Evolutionary conservation across 2,113 vertebrate species (phyloP), one percentile per base, ranked within the genome.

Genomic region (Parotia lawesii): DNA sequence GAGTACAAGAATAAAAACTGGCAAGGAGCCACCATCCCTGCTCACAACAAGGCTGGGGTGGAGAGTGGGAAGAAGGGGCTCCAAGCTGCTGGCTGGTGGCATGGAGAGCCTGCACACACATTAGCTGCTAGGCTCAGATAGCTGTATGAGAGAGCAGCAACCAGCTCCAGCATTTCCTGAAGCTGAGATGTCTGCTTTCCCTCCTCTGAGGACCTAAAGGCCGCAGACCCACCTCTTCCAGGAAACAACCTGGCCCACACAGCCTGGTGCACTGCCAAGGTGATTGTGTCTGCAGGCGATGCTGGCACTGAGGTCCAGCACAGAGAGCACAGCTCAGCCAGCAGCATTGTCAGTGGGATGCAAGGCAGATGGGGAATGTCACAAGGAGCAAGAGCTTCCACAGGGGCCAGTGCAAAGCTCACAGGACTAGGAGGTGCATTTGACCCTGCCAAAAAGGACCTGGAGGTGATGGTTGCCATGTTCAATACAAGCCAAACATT

Each of bases 311-410:
- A 37, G 51, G 33, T n/a, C 28, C 8, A 2, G 69, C 69, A 57
- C 0, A 0, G 58, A 56, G 57, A 70, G 79, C 83, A 35, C 1
- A 3, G 62, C 79, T 72, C 10, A 6, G 78, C 65, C 86, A 75
- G 86, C 71, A 15, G n/a, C 2, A 0, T 4, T 16, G 6, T 9
- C 1, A 0, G 51, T 50, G 57, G 40, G 67, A 58, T 65, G 18
- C 3, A 9, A 60, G 44, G 53, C 44, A 72, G 62, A 29, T 73
- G 77, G 50, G 60, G 70, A 77, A 54, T 8, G 1, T 61, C 19
- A 19, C 54, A 28, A 61, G 31, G 69, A 93, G 8, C 21, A 47
- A 56, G 40, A 69, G 48, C 58, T 86, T 88, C 72, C 45, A 47
- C 5, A 4, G 28, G 21, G 66, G 56, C 48, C 75, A 79, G 29